Percentiles rank a stretch among this genome's conserved stretches.
Evolutionary conservation across 1,140 invertebrate genomes (phyloP).

Genomic region (Zaprionus inermis): DNA sequence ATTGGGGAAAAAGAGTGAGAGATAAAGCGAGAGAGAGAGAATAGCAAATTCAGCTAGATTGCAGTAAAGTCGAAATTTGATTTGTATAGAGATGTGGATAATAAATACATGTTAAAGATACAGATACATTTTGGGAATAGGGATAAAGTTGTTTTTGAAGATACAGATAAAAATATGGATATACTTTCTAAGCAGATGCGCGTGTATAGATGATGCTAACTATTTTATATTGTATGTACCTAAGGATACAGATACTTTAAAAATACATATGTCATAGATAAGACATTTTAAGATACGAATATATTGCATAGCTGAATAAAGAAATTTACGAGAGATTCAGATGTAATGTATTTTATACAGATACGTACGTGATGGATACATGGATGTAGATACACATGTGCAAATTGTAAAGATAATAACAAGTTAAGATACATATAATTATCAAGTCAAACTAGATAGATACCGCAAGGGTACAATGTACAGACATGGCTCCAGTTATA

Average conservation of each 20-base stretch:
- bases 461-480: neutral
- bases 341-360: too few species aligned
- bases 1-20: slow-evolving; percentile 5
- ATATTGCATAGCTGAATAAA: too few species aligned
- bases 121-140: neutral
- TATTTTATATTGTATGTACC: too few species aligned
- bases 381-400: neutral
- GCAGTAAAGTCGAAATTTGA: neutral
- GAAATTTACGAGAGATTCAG: too few species aligned
- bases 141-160: neutral
- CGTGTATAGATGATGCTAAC: too few species aligned
- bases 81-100: neutral
- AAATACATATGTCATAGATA: too few species aligned
- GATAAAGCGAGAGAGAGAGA: slow-evolving; percentile 1
- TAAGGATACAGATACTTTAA: too few species aligned
- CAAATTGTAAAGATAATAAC: too few species aligned
- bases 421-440: too few species aligned
- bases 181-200: neutral
- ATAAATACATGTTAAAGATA: neutral
- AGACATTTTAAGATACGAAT: too few species aligned
- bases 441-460: too few species aligned
- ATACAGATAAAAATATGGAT: neutral
- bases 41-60: neutral
- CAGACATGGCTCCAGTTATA: neutral
- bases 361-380: too few species aligned